phyloP scores from a whole-genome alignment of 2,113 vertebrate species.

The Aspiorhynchus laticeps region DNA sequence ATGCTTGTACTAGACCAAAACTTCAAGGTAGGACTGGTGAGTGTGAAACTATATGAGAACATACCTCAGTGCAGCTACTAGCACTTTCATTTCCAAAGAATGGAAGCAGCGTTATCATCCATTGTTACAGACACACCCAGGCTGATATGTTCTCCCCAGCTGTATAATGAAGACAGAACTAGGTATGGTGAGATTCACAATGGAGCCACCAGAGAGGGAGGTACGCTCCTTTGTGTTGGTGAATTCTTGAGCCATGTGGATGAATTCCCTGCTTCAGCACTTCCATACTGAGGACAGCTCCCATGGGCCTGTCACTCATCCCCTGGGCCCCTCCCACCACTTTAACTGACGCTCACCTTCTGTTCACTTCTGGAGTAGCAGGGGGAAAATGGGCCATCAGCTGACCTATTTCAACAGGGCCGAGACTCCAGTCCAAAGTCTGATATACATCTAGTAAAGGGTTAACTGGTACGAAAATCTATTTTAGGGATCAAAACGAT shows the following conservation, averaged over 20 bases:
- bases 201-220: conserved; percentile 68
- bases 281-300: conserved; percentile 76
- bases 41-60: neutral
- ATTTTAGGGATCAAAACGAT: neutral
- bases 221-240: conserved; percentile 71
- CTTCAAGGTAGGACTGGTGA: neutral
- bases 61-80: neutral
- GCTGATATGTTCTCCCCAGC: conserved; percentile 49
- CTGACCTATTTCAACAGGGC: conserved; percentile 74
- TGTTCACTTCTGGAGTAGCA: conserved; percentile 69
- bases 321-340: conserved; percentile 64
- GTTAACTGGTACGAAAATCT: conserved; percentile 24
- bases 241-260: conserved; percentile 67
- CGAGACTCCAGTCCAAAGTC: conserved; percentile 59
- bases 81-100: conserved; percentile 55
- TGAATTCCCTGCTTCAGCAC: conserved; percentile 77
- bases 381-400: conserved; percentile 68
- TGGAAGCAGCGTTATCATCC: conserved; percentile 49
- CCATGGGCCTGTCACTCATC: conserved; percentile 67
- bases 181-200: conserved; percentile 65
- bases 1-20: neutral
- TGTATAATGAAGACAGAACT: conserved; percentile 47
- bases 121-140: conserved; percentile 52
- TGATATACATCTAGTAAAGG: conserved; percentile 53
- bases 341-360: conserved; percentile 77